phyloP scores from a whole-genome alignment of 2,888 invertebrate species.

The Prosapia bicincta region DNA sequence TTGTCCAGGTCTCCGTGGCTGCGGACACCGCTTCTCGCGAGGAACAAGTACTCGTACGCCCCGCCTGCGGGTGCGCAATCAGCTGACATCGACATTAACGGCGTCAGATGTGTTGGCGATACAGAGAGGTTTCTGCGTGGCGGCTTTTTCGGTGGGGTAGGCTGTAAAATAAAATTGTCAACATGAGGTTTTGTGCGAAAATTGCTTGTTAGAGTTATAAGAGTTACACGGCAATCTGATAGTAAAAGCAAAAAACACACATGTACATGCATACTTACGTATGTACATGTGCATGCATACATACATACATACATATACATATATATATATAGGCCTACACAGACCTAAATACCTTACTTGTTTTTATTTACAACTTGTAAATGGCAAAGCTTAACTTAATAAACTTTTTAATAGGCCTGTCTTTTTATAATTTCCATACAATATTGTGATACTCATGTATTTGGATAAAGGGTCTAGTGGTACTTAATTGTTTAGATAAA shows the following conservation, averaged over 20 bases:
- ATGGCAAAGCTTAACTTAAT: too few relatives aligned
- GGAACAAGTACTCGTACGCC: constrained; percentile 58
- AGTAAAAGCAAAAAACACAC: constrained; percentile 30
- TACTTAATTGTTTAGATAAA: too few relatives aligned
- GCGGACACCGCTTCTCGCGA: constrained; percentile 62
- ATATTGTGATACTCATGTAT: too few relatives aligned
- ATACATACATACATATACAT: too few relatives aligned
- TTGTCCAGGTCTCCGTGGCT: constrained; percentile 71
- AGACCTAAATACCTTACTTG: too few relatives aligned
- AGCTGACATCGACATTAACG: constrained; percentile 53
- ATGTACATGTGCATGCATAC: too few relatives aligned
- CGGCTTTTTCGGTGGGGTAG: constrained; percentile 85
- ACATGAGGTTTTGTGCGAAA: background rate
- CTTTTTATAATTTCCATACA: too few relatives aligned
- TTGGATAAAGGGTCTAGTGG: too few relatives aligned
- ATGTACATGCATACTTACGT: too few relatives aligned
- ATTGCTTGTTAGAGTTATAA: background rate
- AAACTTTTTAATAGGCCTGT: too few relatives aligned
- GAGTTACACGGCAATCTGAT: background rate
- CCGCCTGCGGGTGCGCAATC: constrained; percentile 56
- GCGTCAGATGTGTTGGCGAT: constrained; percentile 71
- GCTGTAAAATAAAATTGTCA: constrained; percentile 56
- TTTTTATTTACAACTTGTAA: too few relatives aligned
- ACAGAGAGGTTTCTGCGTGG: constrained; percentile 82
- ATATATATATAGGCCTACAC: too few relatives aligned